Base-by-base conservation (phyloP, 2,888 invertebrate genomes). In the Phortica magna region DNA sequence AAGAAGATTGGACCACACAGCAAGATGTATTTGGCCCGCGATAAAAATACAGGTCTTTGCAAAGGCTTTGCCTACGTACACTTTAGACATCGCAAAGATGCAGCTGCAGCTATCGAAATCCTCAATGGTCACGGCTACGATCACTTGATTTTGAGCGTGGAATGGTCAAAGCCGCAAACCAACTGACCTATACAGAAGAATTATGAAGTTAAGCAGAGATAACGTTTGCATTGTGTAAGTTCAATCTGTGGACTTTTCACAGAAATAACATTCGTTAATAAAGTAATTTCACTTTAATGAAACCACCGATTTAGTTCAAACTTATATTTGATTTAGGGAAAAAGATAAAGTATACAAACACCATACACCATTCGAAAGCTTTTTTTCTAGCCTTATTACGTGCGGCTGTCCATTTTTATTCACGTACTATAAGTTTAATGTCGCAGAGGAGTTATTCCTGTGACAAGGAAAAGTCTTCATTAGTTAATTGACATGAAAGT, bases 11-110 rank as follows among this genome's bases (percentile, higher is more conserved):
- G 99, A 2, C 95, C 96, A 1, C 96, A 98, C 79, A 96, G 96
- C 85, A 97, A 99, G 91, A 94, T 99, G 86, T 99, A 97, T 92
- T 94, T 99, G 87, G 99, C 99, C 12, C 98, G 98, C 92, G 99
- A 99, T 88, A 96, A 97, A 92, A 94, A 94, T 78, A 96, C 96
- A 81, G 96, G 96, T 10, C 93, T 94, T n/a, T 97, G 97, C 92
- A 97, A 98, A 94, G 99, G 99, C 78, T 99, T 99, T 93, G 99
- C 99, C n/a, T 99, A 99, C 91, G 98, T 99, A 78, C 99, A 99
- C 89, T 99, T 98, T 93, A 97, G 97, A 91, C 95, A 95, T 85
- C 94, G 96, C 85, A 95, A 96, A 86, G 98, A 98, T 92, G 99
- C 99, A 64, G 96, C 97, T 6, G 95, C 96, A 86, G 99, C 99